phyloP scores from a whole-genome alignment of 2,113 vertebrate genomes.

The Lonchura striata region DNA sequence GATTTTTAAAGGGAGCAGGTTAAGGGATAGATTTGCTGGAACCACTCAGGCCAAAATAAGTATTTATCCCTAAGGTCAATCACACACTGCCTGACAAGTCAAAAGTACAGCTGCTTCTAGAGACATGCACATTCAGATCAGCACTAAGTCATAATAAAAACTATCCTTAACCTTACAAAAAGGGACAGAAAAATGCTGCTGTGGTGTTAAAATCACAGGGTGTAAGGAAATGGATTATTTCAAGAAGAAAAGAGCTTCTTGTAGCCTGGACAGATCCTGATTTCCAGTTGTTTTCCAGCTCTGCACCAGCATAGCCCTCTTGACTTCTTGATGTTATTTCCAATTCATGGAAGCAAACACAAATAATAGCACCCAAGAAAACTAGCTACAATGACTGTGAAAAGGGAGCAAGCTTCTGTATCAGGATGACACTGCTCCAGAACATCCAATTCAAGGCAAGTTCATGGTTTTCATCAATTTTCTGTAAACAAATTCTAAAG shows the following conservation, averaged over 20 bases:
- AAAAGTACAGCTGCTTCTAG: not conserved
- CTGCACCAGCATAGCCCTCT: not conserved
- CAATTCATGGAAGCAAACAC: not conserved
- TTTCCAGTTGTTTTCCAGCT: not conserved
- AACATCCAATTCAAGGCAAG: not conserved
- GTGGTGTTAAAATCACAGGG: not conserved
- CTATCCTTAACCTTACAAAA: not conserved
- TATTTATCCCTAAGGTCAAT: constrained; percentile 11
- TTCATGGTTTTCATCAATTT: not conserved
- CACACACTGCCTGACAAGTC: not conserved
- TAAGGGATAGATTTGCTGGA: not conserved
- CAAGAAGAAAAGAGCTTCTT: not conserved
- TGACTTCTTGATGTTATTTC: not conserved
- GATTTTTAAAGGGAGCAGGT: not conserved
- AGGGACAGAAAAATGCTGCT: not conserved
- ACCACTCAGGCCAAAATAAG: not conserved
- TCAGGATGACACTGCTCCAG: not conserved
- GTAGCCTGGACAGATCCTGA: not conserved
- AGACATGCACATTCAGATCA: not conserved
- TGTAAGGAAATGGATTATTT: not conserved
- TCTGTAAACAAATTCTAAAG: not conserved
- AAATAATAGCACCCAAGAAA: not conserved
- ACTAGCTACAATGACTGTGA: not conserved
- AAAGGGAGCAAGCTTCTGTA: not conserved
- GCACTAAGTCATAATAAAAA: not conserved